Conservation (phyloP, 2,888 invertebrate genomes). For the Parochlus steinenii region DNA sequence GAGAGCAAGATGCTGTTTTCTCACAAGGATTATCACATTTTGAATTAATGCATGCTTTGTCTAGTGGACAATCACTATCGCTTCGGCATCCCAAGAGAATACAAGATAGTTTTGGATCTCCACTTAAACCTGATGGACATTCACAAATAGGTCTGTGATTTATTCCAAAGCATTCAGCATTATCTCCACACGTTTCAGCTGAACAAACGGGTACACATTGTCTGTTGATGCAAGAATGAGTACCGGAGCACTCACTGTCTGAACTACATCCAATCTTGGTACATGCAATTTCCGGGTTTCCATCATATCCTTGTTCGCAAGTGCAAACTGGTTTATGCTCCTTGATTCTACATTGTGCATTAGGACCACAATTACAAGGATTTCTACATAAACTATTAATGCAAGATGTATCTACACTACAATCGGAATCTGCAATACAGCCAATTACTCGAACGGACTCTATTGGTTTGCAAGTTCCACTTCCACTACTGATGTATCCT, state of each 20-base stretch:
- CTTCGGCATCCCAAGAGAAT: conserved; percentile 62
- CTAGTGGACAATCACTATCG: conserved; percentile 64
- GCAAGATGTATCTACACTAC: conserved; percentile 61
- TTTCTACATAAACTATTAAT: conserved; percentile 62
- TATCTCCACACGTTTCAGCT: conserved; percentile 54
- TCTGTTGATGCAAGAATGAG: conserved; percentile 68
- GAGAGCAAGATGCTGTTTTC: conserved; percentile 46
- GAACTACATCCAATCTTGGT: conserved; percentile 54
- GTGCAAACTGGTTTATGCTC: conserved; percentile 79
- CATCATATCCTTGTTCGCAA: conserved; percentile 66
- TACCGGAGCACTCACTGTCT: conserved; percentile 62
- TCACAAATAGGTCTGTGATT: conserved; percentile 71
- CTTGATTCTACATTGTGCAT: conserved; percentile 68
- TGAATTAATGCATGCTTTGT: conserved; percentile 64
- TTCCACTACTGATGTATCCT: conserved; percentile 71
- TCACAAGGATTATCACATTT: conserved; percentile 66
- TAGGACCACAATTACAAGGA: conserved; percentile 72
- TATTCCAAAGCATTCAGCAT: conserved; percentile 62
- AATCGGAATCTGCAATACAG: conserved; percentile 63
- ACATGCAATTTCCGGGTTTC: conserved; percentile 71
- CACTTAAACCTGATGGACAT: conserved; percentile 63
- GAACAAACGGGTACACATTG: conserved; percentile 70
- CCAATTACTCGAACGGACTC: conserved; percentile 42
- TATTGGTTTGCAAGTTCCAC: conserved; percentile 62
- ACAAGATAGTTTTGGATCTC: conserved; percentile 65